Conservation (phyloP, 2,888 invertebrate species). For the Lasius platythorax region DNA sequence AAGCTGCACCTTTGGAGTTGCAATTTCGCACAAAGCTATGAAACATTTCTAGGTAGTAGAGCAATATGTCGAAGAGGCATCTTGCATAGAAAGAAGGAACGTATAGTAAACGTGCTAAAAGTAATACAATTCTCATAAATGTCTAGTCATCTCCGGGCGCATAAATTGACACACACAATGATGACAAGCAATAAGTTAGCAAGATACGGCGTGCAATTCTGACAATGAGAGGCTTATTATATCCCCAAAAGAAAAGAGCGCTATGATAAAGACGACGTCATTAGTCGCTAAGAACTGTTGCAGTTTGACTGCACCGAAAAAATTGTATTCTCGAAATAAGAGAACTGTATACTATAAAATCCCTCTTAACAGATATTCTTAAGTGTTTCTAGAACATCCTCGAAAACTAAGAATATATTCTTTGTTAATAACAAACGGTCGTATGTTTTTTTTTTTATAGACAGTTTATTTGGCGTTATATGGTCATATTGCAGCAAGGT, state of each 20-base stretch:
- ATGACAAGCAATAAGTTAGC: not conserved
- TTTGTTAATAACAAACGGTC: too few species aligned
- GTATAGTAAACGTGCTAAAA: conserved; percentile 2
- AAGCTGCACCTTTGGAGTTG: conserved; percentile 3
- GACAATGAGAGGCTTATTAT: not conserved
- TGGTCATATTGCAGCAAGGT: too few species aligned
- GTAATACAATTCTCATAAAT: not conserved
- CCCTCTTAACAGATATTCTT: too few species aligned
- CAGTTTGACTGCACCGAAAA: not conserved
- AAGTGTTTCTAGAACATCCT: too few species aligned
- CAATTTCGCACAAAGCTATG: conserved; percentile 30
- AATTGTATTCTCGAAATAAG: too few species aligned
- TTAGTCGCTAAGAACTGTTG: not conserved
- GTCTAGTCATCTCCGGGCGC: not conserved
- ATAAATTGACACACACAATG: not conserved
- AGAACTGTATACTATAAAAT: too few species aligned
- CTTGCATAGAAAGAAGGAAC: not conserved
- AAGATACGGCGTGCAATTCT: not conserved
- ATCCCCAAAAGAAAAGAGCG: not conserved
- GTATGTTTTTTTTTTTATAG: too few species aligned
- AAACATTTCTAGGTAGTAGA: not conserved
- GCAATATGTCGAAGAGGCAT: not conserved
- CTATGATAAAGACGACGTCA: not conserved
- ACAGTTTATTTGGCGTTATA: too few species aligned
- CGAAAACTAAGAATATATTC: too few species aligned